Percentiles rank a stretch among this genome's conserved stretches.
phyloP scores from a whole-genome alignment of 2,113 vertebrate species.

The Struthidea cinerea region DNA sequence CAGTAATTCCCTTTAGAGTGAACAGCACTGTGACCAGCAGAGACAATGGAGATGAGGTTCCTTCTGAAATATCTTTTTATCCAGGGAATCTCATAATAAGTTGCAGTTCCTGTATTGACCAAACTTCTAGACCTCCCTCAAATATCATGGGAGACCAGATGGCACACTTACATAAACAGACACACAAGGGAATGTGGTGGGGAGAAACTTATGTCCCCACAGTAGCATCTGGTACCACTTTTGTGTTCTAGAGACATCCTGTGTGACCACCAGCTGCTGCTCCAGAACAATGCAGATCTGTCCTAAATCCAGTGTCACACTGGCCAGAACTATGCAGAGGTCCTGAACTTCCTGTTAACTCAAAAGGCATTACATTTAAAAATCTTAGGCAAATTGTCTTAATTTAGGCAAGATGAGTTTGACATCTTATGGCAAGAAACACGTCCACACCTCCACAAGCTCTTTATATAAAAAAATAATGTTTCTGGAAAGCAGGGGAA shows the following conservation, averaged over 20 bases:
- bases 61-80: not conserved
- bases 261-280: not conserved
- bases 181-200: rapidly evolving
- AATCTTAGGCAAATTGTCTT: not conserved
- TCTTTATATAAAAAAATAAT: not conserved
- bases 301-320: not conserved
- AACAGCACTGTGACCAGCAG: not conserved
- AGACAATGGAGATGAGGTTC: not conserved
- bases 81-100: not conserved
- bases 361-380: not conserved
- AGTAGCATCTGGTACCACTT: not conserved
- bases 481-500: not conserved
- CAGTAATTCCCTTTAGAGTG: not conserved
- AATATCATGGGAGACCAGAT: not conserved
- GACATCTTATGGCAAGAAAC: not conserved
- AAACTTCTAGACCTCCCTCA: not conserved
- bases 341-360: not conserved
- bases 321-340: not conserved
- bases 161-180: not conserved
- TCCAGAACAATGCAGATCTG: not conserved
- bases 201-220: not conserved
- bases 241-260: not conserved
- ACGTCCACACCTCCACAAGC: not conserved
- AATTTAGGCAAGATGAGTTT: not conserved
- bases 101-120: not conserved